Evolutionary conservation across 2,113 vertebrate genomes (phyloP).

Genomic region (Ageneiosus marmoratus): DNA sequence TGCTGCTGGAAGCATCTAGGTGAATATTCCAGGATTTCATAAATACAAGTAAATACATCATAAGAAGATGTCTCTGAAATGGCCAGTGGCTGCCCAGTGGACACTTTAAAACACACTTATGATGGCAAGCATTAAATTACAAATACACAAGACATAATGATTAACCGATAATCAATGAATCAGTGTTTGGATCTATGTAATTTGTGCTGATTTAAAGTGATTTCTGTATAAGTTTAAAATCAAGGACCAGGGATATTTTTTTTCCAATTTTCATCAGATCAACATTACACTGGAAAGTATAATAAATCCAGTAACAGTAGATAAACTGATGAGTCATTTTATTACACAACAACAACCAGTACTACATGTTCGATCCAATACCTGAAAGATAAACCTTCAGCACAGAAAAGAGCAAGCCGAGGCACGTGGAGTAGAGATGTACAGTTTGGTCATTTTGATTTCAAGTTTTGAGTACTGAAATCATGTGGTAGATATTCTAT

Average conservation of each 20-base stretch:
- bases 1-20: neutral
- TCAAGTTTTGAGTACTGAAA: neutral
- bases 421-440: neutral
- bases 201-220: neutral
- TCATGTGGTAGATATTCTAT: neutral
- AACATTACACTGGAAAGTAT: neutral
- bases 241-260: neutral
- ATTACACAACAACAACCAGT: neutral
- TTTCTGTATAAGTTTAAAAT: neutral
- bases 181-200: neutral
- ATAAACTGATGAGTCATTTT: neutral
- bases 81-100: neutral
- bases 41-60: neutral
- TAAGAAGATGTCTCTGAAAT: neutral
- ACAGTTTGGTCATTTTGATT: neutral
- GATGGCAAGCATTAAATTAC: neutral
- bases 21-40: neutral
- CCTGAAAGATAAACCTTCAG: neutral
- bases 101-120: neutral
- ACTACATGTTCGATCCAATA: slow-evolving; percentile 3
- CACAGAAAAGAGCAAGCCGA: neutral
- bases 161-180: neutral
- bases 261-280: neutral
- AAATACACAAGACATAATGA: neutral
- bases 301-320: neutral